phyloP scores from a whole-genome alignment of 2,888 invertebrate species.

The Fabriciana adippe region DNA sequence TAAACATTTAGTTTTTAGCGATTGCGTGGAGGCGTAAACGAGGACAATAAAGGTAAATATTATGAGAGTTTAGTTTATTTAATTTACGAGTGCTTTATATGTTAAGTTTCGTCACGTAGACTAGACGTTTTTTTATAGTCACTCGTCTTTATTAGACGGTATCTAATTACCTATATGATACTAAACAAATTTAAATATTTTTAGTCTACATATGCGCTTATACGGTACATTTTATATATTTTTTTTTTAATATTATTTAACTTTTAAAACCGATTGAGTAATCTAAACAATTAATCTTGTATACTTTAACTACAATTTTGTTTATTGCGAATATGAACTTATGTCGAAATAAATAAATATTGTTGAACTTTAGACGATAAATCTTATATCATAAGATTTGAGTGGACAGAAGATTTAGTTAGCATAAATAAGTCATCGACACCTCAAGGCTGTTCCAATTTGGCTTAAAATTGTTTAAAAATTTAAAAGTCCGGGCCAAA shows the following conservation, averaged over 20 bases:
- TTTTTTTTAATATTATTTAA: too few species aligned
- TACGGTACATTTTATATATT: too few species aligned
- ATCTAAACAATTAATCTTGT: too few species aligned
- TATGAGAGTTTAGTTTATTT: constrained; percentile 41
- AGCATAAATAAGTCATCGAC: constrained; percentile 45
- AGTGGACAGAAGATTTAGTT: constrained; percentile 41
- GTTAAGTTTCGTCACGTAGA: constrained; percentile 28
- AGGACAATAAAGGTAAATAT: constrained; percentile 58
- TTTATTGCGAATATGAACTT: too few species aligned
- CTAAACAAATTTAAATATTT: too few species aligned
- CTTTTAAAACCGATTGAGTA: too few species aligned
- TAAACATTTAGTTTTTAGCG: constrained; percentile 47
- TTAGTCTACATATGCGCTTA: too few species aligned
- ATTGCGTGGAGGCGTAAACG: constrained; percentile 46
- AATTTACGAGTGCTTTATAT: constrained; percentile 30
- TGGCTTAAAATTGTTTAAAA: constrained; percentile 26
- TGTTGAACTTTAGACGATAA: not conserved
- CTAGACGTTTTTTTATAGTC: constrained; percentile 15
- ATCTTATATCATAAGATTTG: constrained; percentile 39
- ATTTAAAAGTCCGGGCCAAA: constrained; percentile 19
- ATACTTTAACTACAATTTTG: too few species aligned
- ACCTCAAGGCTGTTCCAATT: constrained; percentile 46
- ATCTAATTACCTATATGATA: constrained; percentile 18
- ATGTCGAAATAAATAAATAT: not conserved
- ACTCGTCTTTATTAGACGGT: constrained; percentile 10